Percentiles rank a stretch among this genome's conserved stretches.
These are phyloP conservation scores for Amphibalanus amphitrite DNA, from an alignment of 1,140 invertebrate species.

Conservation along the genomic window DNA sequence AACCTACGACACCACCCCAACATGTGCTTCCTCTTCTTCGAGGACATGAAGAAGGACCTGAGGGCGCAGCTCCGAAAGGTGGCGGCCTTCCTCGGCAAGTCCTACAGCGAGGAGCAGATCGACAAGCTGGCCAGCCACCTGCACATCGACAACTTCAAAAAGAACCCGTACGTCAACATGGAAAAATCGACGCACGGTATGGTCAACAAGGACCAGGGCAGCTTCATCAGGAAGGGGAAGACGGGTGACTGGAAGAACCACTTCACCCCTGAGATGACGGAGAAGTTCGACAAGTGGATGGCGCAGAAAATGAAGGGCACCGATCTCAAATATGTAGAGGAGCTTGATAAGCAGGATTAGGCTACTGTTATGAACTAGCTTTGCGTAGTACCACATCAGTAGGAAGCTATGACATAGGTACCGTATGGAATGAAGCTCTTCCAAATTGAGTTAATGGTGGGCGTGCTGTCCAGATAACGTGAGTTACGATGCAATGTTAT, in stretches of 20 bases:
- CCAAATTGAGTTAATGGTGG: too few species aligned
- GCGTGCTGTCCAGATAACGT: too few species aligned
- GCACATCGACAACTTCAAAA: not conserved
- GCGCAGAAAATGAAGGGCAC: conserved; percentile 16
- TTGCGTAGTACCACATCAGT: too few species aligned
- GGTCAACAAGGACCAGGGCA: conserved; percentile 4
- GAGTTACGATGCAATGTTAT: too few species aligned
- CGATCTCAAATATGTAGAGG: conserved; percentile 10
- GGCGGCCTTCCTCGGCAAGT: not conserved
- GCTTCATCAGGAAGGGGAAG: conserved; percentile 26
- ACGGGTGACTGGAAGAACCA: conserved; percentile 29
- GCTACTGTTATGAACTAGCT: too few species aligned
- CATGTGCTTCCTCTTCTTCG: conserved; percentile 61
- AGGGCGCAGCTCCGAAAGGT: not conserved
- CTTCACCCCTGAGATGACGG: conserved; percentile 26
- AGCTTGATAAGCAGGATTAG: conserved; percentile 12
- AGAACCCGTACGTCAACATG: not conserved
- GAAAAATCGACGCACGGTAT: not conserved
- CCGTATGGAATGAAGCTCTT: too few species aligned
- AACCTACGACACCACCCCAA: conserved; percentile 49
- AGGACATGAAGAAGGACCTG: conserved; percentile 48
- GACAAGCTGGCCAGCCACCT: not conserved
- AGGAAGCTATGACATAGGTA: too few species aligned
- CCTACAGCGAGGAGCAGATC: not conserved
- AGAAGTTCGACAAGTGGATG: conserved; percentile 22